Conservation (phyloP, 1,140 invertebrate genomes). For the Yoshiicerus persimilis region DNA sequence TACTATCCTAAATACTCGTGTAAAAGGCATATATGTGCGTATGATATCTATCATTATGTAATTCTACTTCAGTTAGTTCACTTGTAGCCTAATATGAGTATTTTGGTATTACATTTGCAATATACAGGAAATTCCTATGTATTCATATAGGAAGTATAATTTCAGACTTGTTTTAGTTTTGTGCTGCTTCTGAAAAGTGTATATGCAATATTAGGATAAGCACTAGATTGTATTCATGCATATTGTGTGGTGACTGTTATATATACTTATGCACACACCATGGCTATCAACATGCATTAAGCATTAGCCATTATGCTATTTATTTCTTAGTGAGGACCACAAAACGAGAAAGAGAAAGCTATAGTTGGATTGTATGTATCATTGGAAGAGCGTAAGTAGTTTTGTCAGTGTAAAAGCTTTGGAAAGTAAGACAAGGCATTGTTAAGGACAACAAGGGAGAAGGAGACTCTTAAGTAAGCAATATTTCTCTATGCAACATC, state of each 20-base stretch:
- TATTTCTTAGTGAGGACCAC: too few species aligned
- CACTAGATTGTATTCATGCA: too few species aligned
- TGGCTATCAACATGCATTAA: not conserved
- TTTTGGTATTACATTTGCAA: too few species aligned
- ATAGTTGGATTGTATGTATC: not conserved
- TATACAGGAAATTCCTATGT: too few species aligned
- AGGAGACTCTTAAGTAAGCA: not conserved
- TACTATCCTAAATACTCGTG: too few species aligned
- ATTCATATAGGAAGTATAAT: too few species aligned
- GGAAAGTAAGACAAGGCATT: not conserved
- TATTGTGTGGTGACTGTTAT: too few species aligned
- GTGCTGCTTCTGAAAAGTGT: not conserved
- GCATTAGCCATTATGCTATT: not conserved
- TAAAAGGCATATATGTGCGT: too few species aligned
- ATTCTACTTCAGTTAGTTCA: too few species aligned
- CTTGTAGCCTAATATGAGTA: too few species aligned
- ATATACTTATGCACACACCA: not conserved
- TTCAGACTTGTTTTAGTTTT: too few species aligned
- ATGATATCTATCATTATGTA: too few species aligned
- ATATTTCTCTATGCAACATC: slow-evolving; percentile 18
- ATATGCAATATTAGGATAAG: not conserved
- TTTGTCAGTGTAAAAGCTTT: slow-evolving; percentile 3
- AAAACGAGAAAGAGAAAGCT: not conserved
- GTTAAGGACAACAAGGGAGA: not conserved
- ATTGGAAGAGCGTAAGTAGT: not conserved